Conservation (phyloP, 1,140 invertebrate genomes). For the Brachionus rotundiformis region DNA sequence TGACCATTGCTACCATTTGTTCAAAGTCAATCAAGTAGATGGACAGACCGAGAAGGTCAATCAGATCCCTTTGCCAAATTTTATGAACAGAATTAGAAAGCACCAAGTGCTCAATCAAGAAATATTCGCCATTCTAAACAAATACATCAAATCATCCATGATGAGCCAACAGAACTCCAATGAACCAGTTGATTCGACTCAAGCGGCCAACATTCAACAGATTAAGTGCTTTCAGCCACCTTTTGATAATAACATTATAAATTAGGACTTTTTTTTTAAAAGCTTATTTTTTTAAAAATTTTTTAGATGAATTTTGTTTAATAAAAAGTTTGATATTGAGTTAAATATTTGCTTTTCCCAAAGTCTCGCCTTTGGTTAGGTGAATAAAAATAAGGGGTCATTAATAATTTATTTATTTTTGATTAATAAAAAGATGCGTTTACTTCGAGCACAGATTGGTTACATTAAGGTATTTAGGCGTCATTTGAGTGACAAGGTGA, state of each 20-base stretch:
- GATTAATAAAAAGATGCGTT: constrained; percentile 9
- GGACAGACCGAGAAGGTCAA: constrained; percentile 92
- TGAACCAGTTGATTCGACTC: background rate
- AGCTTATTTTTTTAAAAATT: constrained; percentile 1
- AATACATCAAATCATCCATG: constrained; percentile 79
- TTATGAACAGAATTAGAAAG: constrained; percentile 93
- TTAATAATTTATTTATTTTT: too few species aligned
- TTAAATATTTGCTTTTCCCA: background rate
- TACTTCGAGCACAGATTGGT: background rate
- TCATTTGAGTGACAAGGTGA: constrained; percentile 15
- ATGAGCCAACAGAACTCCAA: background rate
- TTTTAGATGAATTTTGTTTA: constrained; percentile 30
- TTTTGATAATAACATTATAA: constrained; percentile 70
- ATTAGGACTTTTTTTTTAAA: constrained; percentile 16
- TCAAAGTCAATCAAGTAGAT: constrained; percentile 91
- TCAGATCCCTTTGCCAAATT: constrained; percentile 88
- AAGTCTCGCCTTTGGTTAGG: constrained; percentile 2
- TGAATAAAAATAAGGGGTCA: background rate
- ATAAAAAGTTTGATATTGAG: background rate
- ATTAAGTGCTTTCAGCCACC: constrained; percentile 94
- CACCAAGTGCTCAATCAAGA: constrained; percentile 98
- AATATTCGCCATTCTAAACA: constrained; percentile 94
- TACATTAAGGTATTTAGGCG: background rate
- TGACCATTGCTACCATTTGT: constrained; percentile 97
- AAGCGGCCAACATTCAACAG: constrained; percentile 68